phyloP scores from a whole-genome alignment of 2,113 vertebrate species.

The Mesembrinibis cayennensis region DNA sequence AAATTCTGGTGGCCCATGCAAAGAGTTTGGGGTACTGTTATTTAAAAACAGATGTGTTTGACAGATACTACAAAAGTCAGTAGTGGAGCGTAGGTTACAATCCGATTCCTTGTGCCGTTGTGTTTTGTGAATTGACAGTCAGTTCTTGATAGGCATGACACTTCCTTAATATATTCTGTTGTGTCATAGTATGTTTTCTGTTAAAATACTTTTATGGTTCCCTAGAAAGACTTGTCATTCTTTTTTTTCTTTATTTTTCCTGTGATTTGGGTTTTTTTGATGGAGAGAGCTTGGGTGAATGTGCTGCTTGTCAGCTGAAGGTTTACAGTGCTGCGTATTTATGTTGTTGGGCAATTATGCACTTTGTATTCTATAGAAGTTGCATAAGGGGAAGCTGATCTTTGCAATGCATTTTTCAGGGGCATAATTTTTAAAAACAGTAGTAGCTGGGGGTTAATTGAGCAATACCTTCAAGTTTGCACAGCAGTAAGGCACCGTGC shows the following conservation, averaged over 20 bases:
- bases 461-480: neutral
- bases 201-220: neutral
- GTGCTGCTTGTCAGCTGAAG: neutral
- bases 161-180: neutral
- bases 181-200: neutral
- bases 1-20: neutral
- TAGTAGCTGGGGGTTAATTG: neutral
- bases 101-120: neutral
- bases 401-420: neutral
- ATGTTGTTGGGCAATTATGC: neutral
- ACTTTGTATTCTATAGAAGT: neutral
- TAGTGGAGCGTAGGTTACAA: neutral
- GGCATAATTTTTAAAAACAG: neutral
- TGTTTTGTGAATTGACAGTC: neutral
- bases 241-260: neutral
- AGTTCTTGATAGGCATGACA: neutral
- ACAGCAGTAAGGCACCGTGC: neutral
- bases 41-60: neutral
- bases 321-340: neutral
- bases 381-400: neutral
- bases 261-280: neutral
- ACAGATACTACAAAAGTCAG: neutral
- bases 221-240: neutral
- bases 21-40: neutral
- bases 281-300: neutral